These are phyloP conservation scores for Sinohyriopsis cumingii DNA, from an alignment of 2,888 invertebrate genomes.

Conservation along the genomic window DNA sequence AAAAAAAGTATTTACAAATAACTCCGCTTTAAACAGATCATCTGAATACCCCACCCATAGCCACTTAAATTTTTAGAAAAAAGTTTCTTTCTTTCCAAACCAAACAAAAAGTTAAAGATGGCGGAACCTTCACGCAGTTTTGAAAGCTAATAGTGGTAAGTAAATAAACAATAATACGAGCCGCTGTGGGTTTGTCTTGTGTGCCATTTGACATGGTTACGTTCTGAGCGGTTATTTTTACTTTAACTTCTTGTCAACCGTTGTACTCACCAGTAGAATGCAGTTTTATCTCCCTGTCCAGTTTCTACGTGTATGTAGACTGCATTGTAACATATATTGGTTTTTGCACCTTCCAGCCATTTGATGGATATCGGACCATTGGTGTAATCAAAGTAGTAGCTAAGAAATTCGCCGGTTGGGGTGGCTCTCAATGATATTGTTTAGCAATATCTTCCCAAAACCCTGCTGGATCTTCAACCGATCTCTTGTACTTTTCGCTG, in stretches of 20 bases:
- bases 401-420: conserved; percentile 82
- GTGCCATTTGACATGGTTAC: not conserved
- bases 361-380: conserved; percentile 92
- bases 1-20: too few relatives aligned
- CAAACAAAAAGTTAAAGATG: too few relatives aligned
- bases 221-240: conserved; percentile 2
- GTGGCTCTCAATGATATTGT: conserved; percentile 89
- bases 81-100: too few relatives aligned
- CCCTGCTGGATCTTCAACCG: conserved; percentile 88
- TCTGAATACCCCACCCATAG: too few relatives aligned
- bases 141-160: too few relatives aligned
- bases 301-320: conserved; percentile 92
- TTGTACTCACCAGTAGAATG: conserved; percentile 91
- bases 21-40: too few relatives aligned
- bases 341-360: conserved; percentile 96
- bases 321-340: conserved; percentile 96
- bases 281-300: conserved; percentile 90
- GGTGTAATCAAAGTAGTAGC: conserved; percentile 90
- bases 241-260: not conserved
- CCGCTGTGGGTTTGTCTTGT: too few relatives aligned
- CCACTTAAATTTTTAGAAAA: too few relatives aligned
- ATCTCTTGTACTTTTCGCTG: conserved; percentile 86
- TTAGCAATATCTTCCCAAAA: conserved; percentile 96
- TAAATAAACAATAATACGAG: too few relatives aligned
- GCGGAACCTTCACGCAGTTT: too few relatives aligned